Evolutionary conservation across 1,140 invertebrate species (phyloP).

Genomic region (Sitobion miscanthi): DNA sequence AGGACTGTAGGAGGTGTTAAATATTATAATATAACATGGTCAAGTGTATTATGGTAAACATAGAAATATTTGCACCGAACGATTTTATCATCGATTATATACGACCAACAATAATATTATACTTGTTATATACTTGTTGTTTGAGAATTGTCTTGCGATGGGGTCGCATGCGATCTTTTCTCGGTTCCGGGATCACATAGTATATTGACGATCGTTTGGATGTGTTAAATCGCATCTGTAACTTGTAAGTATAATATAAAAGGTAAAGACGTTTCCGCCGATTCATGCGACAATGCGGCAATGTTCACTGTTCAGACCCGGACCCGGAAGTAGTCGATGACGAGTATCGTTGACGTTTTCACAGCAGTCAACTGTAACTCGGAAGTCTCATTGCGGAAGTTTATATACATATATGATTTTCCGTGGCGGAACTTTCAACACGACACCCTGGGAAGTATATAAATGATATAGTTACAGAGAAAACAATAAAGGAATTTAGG

Average conservation of each 20-base stretch:
- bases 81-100: neutral
- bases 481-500: slow-evolving; percentile 4
- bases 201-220: neutral
- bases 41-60: neutral
- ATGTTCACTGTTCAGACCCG: neutral
- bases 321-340: neutral
- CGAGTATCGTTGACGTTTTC: neutral
- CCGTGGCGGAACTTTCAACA: neutral
- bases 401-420: neutral
- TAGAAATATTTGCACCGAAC: neutral
- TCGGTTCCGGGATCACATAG: neutral
- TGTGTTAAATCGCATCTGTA: neutral
- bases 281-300: neutral
- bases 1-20: neutral
- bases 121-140: neutral
- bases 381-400: neutral
- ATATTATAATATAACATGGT: neutral
- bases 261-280: neutral
- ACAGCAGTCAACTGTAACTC: neutral
- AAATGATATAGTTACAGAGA: neutral
- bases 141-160: neutral
- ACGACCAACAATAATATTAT: neutral
- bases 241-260: neutral
- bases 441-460: neutral
- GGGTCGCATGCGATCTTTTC: neutral